These are phyloP conservation scores for Perdita meconis DNA, from an alignment of 2,888 invertebrate genomes.

Conservation along the genomic window DNA sequence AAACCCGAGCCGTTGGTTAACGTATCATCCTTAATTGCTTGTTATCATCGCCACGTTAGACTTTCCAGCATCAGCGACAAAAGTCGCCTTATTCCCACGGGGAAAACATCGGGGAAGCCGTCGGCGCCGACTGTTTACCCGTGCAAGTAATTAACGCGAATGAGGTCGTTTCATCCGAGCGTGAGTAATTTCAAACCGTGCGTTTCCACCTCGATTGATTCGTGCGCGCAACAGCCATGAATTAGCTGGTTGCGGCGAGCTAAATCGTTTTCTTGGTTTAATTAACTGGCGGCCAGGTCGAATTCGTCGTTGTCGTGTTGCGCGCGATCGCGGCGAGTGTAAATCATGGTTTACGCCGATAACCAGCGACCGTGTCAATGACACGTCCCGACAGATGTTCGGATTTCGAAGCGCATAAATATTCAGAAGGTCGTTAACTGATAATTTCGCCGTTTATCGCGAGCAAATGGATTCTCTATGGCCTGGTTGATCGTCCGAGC, in stretches of 20 bases:
- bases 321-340: background rate
- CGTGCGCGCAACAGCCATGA: conserved; percentile 33
- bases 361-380: background rate
- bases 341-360: background rate
- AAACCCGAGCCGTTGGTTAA: no score
- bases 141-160: conserved; percentile 49
- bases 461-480: background rate
- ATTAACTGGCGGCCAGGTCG: background rate
- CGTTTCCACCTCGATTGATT: conserved; percentile 4
- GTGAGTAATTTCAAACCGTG: conserved; percentile 47
- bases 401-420: conserved; percentile 1
- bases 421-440: conserved; percentile 7
- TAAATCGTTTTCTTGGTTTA: conserved; percentile 27
- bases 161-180: conserved; percentile 37
- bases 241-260: conserved; percentile 25
- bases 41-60: conserved; percentile 10
- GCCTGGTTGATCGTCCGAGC: background rate
- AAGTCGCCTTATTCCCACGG: background rate
- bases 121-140: background rate
- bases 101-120: background rate
- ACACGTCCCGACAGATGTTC: background rate
- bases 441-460: conserved; percentile 1
- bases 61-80: background rate
- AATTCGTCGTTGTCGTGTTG: background rate
- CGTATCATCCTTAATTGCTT: background rate